Evolutionary conservation across 2,113 vertebrate genomes (phyloP), one percentile per base, ranked within the genome.

Genomic region (Archilochus colubris): DNA sequence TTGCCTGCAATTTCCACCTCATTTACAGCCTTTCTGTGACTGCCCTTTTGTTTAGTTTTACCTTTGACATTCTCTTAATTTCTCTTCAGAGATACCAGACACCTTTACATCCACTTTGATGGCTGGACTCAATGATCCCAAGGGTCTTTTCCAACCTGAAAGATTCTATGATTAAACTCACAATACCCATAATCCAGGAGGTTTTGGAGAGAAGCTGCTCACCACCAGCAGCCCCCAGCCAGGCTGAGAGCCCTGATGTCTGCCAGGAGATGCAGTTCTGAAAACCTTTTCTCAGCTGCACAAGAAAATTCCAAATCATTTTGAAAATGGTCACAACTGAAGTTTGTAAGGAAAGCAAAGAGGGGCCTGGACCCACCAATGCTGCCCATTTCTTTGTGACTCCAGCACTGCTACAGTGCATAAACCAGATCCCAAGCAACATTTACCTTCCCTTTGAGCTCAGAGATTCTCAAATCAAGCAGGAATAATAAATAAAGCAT

Each of bases 51-150:
- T 96, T 97, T 92, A 94, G 82, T 91, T 96, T 97, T 92, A 95
- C 91, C 92, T 97, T 94, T 96, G 95, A 82, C 57, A 80, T 82
- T 93, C 95, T 86, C 69, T 96, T 96, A 94, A 93, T 97, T 97
- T 95, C 95, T 95, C 94, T 95, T 95, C 93, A 94, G 88, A 97
- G 88, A 89, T 72, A 94, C 83, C 74, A 82, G 81, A 94, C 92
- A 86, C 91, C 89, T 96, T 97, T 75, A 93, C 92, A 90, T 40
- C 40, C 40, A 40, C 40, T 40, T 40, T 40, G 40, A 40, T 40
- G 40, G 40, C 11, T 40, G 40, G 40, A 40, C 40, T 40, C 40
- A 40, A 40, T 40, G 40, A 40, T 40, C 40, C 40, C 40, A 40
- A 40, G 40, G 40, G 40, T 40, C 40, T 40, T 40, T 40, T 40